Base-by-base conservation (phyloP, 2,888 invertebrate species). In the Athalia rosae region DNA sequence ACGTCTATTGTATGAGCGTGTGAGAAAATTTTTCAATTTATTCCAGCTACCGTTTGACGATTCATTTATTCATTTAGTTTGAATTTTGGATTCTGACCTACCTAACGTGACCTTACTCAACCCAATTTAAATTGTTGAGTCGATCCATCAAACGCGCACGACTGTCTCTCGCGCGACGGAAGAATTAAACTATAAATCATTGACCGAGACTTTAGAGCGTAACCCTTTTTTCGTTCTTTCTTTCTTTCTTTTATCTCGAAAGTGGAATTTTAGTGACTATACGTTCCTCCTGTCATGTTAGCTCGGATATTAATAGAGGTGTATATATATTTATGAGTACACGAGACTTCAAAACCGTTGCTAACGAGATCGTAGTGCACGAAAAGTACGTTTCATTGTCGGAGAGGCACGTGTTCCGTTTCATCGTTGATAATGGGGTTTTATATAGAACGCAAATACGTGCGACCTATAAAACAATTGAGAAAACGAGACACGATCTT, bases 391-490 rank as follows among this genome's bases (percentile, higher is more conserved):
- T 53, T 53, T 53, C 53, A 53, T 11, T 8, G 53, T 53, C 28
- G 28, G 28, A 3, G 9, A 53, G 53, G 53, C n/a, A 53, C 53
- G 53, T 53, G 53, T n/a, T 53, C 3, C 53, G n/a, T n/a, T 53
- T 53, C n/a, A 53, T 53, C n/a, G n/a, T 4, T 53, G 48, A 28
- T 28, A 56, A 8, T 45, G 5, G 56, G 43, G 43, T 6, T 58
- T 9, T 4, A 6, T 53, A 50, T 28, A 11, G 71, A 71, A 71
- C 13, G 13, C 8, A 58, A 71, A 62, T 74, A 74, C 74, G 74
- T 74, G 74, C 61, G 74, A 61, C 74, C 74, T 74, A 74, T 74
- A 74, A 74, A 74, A 62, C 7, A 74, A 62, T 58, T 62, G 41
- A 48, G 48, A 74, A 28, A 62, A 74, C 74, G 11, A 28, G 7